phyloP scores from a whole-genome alignment of 2,888 invertebrate species.

The Brachypalpus laphriformis region DNA sequence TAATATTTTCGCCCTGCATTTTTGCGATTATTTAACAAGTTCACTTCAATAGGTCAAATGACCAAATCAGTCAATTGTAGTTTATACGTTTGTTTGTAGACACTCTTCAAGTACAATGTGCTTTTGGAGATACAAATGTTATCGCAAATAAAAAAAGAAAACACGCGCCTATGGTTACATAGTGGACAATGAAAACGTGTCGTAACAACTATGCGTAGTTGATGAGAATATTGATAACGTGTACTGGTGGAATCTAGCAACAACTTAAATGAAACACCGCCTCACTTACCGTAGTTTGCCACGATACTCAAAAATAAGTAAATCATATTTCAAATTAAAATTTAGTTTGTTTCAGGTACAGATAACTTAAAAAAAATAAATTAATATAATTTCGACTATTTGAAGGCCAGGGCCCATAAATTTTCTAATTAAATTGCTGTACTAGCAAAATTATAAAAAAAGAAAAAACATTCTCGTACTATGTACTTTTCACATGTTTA shows the following conservation, averaged over 20 bases:
- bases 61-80: slow-evolving; percentile 38
- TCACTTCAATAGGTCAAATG: slow-evolving; percentile 46
- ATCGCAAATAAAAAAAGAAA: background rate
- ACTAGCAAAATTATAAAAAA: slow-evolving; percentile 22
- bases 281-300: slow-evolving; percentile 82
- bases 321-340: slow-evolving; percentile 78
- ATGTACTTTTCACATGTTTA: slow-evolving; percentile 80
- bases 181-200: slow-evolving; percentile 14
- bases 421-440: slow-evolving; percentile 31
- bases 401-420: slow-evolving; percentile 51
- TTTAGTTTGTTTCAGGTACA: slow-evolving; percentile 53
- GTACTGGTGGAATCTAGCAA: slow-evolving; percentile 44
- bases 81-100: background rate
- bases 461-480: slow-evolving; percentile 16
- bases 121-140: background rate
- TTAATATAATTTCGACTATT: slow-evolving; percentile 46
- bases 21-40: slow-evolving; percentile 26
- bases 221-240: slow-evolving; percentile 39
- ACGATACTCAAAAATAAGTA: slow-evolving; percentile 81
- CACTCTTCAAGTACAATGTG: background rate
- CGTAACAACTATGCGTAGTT: background rate
- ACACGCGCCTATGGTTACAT: background rate
- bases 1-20: slow-evolving; percentile 15
- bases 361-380: slow-evolving; percentile 28
- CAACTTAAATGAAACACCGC: too few relatives aligned